A percentile compares a stretch with the other conserved stretches of the same genome.
Evolutionary conservation across 2,797 vertebrate species (phyloP).

Genomic region (Choloepus didactylus): DNA sequence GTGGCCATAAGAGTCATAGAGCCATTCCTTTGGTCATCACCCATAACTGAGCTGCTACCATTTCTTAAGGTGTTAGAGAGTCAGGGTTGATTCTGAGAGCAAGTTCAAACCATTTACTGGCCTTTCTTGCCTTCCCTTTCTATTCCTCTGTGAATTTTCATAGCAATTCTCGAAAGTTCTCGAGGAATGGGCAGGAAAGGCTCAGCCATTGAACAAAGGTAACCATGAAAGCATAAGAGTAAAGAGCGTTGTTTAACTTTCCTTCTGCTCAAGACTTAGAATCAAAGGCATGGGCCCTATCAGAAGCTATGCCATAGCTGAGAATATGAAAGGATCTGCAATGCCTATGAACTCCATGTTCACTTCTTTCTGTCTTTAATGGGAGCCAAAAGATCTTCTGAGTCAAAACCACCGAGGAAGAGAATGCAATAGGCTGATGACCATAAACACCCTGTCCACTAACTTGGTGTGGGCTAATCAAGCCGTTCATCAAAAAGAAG

Average conservation of each 20-base stretch:
- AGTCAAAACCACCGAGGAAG: constrained; percentile 27
- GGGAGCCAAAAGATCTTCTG: background rate
- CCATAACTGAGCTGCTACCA: constrained; percentile 35
- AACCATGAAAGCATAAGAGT: background rate
- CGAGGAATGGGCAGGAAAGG: background rate
- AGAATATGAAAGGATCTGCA: background rate
- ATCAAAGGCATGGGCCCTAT: background rate
- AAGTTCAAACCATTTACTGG: background rate
- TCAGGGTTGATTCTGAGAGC: constrained; percentile 11
- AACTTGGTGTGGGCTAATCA: background rate
- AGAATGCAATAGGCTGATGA: background rate
- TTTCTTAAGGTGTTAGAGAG: constrained; percentile 40
- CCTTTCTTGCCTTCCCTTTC: background rate
- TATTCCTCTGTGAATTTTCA: background rate
- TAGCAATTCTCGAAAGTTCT: background rate
- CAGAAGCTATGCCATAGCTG: background rate
- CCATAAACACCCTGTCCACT: background rate
- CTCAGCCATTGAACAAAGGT: background rate
- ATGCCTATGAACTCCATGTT: background rate
- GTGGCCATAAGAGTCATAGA: constrained; percentile 2
- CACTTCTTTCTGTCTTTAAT: background rate
- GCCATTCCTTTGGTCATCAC: background rate
- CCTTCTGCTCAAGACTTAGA: constrained; percentile 7
- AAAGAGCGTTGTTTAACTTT: constrained; percentile 37
- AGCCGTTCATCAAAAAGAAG: background rate